A percentile compares a stretch with the other conserved stretches of the same genome.
phyloP scores from a whole-genome alignment of 2,113 vertebrate genomes.

The Alligator mississippiensis region DNA sequence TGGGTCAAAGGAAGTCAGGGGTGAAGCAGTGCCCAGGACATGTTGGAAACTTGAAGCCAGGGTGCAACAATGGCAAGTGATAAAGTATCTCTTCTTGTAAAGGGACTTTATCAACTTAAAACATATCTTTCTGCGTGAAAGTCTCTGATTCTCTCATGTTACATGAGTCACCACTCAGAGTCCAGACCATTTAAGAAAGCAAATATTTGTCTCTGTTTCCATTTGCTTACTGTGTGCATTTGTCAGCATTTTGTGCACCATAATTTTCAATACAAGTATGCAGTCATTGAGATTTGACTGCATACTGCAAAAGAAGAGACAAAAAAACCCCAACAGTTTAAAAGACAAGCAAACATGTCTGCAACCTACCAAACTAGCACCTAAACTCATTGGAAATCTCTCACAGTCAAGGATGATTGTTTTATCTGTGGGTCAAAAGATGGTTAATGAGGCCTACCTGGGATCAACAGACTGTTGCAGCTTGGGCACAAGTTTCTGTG shows the following conservation, averaged over 20 bases:
- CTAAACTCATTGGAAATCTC: too few species aligned
- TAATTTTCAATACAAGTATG: background rate
- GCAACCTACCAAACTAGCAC: background rate
- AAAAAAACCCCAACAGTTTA: background rate
- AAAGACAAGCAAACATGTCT: background rate
- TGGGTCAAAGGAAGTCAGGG: background rate
- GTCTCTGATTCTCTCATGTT: background rate
- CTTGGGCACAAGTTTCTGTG: too few species aligned
- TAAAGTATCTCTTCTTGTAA: background rate
- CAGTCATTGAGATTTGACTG: background rate
- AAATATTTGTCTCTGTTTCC: background rate
- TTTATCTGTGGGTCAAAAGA: too few species aligned
- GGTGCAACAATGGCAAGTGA: background rate
- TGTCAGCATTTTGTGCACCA: background rate
- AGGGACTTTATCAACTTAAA: background rate
- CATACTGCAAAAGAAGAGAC: background rate
- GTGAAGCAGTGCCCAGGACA: background rate
- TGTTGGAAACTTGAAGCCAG: background rate
- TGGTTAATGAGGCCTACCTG: too few species aligned
- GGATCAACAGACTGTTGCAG: too few species aligned
- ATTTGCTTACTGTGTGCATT: background rate
- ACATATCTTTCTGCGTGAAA: background rate
- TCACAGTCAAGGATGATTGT: too few species aligned
- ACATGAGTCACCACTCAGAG: background rate
- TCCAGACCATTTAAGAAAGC: background rate